A percentile compares a stretch with the other conserved stretches of the same genome.
Evolutionary conservation across 2,888 invertebrate genomes (phyloP).

Genomic region (Machimus atricapillus): DNA sequence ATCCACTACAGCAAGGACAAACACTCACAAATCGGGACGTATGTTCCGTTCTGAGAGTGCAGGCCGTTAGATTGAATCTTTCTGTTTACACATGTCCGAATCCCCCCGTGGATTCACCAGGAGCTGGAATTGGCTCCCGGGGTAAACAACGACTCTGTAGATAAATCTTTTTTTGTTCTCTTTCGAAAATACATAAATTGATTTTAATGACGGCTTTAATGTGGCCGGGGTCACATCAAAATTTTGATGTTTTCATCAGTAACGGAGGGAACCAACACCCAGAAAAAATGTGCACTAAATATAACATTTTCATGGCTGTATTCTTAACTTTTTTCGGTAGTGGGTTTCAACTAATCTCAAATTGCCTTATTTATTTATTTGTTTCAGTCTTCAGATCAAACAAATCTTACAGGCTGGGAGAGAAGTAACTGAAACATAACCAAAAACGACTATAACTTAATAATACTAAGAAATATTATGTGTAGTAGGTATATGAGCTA

Average conservation of each 20-base stretch:
- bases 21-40: slow-evolving; percentile 42
- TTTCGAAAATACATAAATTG: slow-evolving; percentile 34
- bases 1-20: slow-evolving; percentile 37
- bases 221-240: slow-evolving; percentile 45
- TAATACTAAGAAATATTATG: too few relatives aligned
- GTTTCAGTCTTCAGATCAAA: too few relatives aligned
- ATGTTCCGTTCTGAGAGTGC: slow-evolving; percentile 40
- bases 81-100: slow-evolving; percentile 52
- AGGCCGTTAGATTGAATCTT: slow-evolving; percentile 50
- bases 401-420: too few relatives aligned
- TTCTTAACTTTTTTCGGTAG: too few relatives aligned
- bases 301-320: too few relatives aligned
- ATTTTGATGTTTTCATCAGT: slow-evolving; percentile 34
- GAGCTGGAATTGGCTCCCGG: slow-evolving; percentile 21
- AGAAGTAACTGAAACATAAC: too few relatives aligned
- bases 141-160: slow-evolving; percentile 21
- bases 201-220: slow-evolving; percentile 48
- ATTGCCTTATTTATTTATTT: too few relatives aligned
- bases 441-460: too few relatives aligned
- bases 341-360: too few relatives aligned
- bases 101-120: slow-evolving; percentile 49
- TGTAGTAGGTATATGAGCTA: too few relatives aligned
- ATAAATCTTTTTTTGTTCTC: slow-evolving; percentile 33
- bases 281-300: too few relatives aligned
- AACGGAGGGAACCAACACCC: not conserved